Evolutionary conservation across 2,113 vertebrate species (phyloP).

Genomic region (Thalassoma bifasciatum): DNA sequence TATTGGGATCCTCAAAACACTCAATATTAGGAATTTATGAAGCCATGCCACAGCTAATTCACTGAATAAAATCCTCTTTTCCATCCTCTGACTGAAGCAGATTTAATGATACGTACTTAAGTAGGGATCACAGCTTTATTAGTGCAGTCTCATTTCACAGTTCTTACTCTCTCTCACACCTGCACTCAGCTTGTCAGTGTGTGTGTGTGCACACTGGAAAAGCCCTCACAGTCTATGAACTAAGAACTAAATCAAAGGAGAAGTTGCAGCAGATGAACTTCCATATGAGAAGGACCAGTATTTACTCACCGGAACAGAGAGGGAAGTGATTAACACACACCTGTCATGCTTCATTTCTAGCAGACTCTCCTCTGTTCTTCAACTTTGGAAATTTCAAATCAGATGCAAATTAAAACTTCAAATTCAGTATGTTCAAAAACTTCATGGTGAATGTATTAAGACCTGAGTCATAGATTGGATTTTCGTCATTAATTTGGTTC

Average conservation of each 20-base stretch:
- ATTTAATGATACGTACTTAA: constrained; percentile 50
- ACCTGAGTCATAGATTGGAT: too few relatives aligned
- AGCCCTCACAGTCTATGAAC: neutral
- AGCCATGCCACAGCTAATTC: constrained; percentile 25
- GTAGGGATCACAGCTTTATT: constrained; percentile 40
- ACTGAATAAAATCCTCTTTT: constrained; percentile 40
- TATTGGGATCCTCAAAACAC: constrained; percentile 9
- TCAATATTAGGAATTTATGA: constrained; percentile 21
- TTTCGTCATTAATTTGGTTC: too few relatives aligned
- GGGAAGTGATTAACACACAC: constrained; percentile 32
- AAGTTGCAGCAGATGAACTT: constrained; percentile 35
- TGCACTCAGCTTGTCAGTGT: constrained; percentile 9
- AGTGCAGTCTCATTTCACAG: constrained; percentile 35
- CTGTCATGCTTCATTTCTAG: constrained; percentile 21
- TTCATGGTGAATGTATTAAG: too few relatives aligned
- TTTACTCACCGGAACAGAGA: neutral
- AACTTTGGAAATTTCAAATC: neutral
- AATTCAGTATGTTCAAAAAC: too few relatives aligned
- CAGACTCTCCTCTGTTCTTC: constrained; percentile 1
- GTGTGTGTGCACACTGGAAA: neutral
- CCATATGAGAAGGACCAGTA: neutral
- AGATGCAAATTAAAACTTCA: neutral
- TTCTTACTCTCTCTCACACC: constrained; percentile 9
- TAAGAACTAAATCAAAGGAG: constrained; percentile 41
- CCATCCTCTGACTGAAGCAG: constrained; percentile 15